Evolutionary conservation across 53 echinoderm and acorn worm genomes (phyloP).

Genomic region (Echinometra lucunter): DNA sequence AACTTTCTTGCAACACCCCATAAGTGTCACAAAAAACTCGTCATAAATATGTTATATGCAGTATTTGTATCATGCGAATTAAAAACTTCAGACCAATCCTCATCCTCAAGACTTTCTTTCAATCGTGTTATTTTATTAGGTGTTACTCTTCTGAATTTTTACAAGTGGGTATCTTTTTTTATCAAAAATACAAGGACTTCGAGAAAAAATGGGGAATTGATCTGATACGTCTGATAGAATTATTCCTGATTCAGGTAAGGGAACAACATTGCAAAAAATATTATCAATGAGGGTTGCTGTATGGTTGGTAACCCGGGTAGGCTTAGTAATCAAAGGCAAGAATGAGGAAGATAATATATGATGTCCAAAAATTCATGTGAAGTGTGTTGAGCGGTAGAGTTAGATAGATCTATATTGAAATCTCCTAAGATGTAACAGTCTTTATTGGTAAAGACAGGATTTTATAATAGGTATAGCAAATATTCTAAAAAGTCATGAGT

Average conservation of each 20-base stretch:
- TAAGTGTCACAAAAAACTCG: too few species aligned
- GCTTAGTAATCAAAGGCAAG: not conserved
- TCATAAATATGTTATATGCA: too few species aligned
- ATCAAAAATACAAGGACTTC: not conserved
- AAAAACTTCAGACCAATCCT: too few species aligned
- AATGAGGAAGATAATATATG: not conserved
- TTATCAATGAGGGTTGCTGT: not conserved
- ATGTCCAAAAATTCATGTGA: conserved; percentile 10
- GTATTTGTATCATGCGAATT: too few species aligned
- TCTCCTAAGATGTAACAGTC: not conserved
- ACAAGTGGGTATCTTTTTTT: not conserved
- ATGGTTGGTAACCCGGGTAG: not conserved
- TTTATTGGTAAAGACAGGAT: too few species aligned
- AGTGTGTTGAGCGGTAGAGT: not conserved
- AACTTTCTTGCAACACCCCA: too few species aligned
- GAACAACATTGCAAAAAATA: not conserved
- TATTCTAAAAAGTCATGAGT: too few species aligned
- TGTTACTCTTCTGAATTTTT: too few species aligned
- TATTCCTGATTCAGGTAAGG: too few species aligned
- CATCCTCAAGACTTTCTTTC: too few species aligned
- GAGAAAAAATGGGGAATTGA: not conserved
- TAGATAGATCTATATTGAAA: conserved; percentile 10
- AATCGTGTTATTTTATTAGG: too few species aligned
- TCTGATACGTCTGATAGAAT: not conserved
- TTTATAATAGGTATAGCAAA: too few species aligned